A percentile compares a stretch with the other conserved stretches of the same genome.
Conservation (phyloP, 2,888 invertebrate genomes). For the Sisyra nigra region DNA sequence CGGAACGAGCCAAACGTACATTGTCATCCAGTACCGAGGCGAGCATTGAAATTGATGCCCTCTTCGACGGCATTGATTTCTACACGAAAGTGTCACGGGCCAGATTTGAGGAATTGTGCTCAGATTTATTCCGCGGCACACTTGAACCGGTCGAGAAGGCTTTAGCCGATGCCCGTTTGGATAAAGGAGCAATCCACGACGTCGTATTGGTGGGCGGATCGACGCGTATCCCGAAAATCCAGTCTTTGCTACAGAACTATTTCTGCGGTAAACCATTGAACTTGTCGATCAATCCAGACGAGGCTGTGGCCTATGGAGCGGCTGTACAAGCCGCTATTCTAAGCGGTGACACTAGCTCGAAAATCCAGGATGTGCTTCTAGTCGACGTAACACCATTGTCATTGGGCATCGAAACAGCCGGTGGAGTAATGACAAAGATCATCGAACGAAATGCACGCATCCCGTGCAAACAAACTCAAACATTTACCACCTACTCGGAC, state of each 20-base stretch:
- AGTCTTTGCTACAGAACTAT: constrained; percentile 54
- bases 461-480: constrained; percentile 54
- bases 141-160: constrained; percentile 66
- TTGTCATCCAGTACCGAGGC: constrained; percentile 34
- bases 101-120: constrained; percentile 59
- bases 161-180: constrained; percentile 58
- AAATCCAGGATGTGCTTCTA: constrained; percentile 39
- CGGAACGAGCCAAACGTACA: constrained; percentile 34
- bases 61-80: constrained; percentile 32
- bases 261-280: constrained; percentile 59
- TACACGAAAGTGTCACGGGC: constrained; percentile 60
- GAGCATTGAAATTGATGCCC: constrained; percentile 31
- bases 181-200: constrained; percentile 57
- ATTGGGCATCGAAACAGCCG: constrained; percentile 33
- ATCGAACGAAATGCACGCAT: constrained; percentile 55
- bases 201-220: constrained; percentile 73
- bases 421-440: constrained; percentile 43
- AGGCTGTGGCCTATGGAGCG: constrained; percentile 66
- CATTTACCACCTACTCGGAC: constrained; percentile 66
- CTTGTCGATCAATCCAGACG: constrained; percentile 63
- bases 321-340: constrained; percentile 60
- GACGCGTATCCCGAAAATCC: constrained; percentile 66
- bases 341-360: constrained; percentile 41
- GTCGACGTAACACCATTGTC: constrained; percentile 37
- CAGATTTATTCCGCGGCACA: constrained; percentile 55